Conservation (phyloP, 2,797 vertebrate species). For the Typhlichthys subterraneus region DNA sequence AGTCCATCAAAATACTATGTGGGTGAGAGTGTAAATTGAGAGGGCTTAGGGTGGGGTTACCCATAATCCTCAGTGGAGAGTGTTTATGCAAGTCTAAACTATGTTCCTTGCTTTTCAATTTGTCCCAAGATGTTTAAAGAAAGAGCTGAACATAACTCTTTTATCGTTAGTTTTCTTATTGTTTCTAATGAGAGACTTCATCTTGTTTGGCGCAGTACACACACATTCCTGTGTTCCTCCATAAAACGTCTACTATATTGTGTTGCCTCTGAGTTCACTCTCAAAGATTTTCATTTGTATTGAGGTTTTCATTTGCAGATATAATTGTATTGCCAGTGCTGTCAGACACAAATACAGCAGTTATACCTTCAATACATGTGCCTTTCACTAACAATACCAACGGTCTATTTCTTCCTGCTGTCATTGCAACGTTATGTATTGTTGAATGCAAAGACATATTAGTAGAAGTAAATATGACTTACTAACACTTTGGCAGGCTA, state of each 20-base stretch:
- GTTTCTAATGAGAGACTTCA: constrained; percentile 27
- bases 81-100: constrained; percentile 10
- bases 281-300: constrained; percentile 12
- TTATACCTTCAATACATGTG: constrained; percentile 18
- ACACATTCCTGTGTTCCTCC: constrained; percentile 23
- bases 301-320: constrained; percentile 29
- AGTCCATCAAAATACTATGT: not conserved
- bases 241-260: constrained; percentile 6
- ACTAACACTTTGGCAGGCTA: too few species aligned
- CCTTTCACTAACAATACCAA: too few species aligned
- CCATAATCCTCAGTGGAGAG: not conserved
- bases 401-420: too few species aligned
- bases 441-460: too few species aligned
- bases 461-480: too few species aligned
- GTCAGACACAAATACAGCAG: constrained; percentile 31
- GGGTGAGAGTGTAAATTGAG: not conserved
- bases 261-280: constrained; percentile 1
- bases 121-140: constrained; percentile 39
- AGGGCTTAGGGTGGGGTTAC: not conserved
- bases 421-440: not conserved
- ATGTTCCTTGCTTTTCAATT: constrained; percentile 21
- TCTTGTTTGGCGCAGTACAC: not conserved
- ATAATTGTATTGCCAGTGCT: constrained; percentile 13
- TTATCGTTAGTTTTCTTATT: constrained; percentile 24
- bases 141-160: constrained; percentile 23